Evolutionary conservation across 2,888 invertebrate species (phyloP), one percentile per base, ranked within the genome.

Genomic region (Coelinius sp.): DNA sequence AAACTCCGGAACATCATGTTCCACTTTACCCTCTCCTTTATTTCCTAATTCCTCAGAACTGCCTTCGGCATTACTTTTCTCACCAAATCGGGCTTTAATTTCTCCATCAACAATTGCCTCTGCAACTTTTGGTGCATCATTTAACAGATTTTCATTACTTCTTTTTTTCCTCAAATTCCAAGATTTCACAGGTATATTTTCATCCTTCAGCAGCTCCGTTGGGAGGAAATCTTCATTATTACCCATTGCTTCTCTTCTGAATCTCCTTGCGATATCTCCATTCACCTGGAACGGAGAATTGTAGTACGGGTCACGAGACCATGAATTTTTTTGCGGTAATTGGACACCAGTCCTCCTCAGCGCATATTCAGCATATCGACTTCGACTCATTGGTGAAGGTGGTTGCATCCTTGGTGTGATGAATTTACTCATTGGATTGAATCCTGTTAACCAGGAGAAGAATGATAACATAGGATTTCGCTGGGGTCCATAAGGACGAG

Each of bases 31-130:
- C 8, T 76, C 73, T 3, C 81, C 77, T 49, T 81, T 68, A 86
- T 83, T n/a, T 77, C 78, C 7, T 79, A 77, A 17, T 79, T 77
- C 81, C 35, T 85, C 80, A 8, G n/a, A 38, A 22, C 6, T 22
- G 0, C 2, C 14, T 1, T 86, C 84, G n/a, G 88, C 85, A 8
- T 84, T 78, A 67, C 85, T 85, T 27, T 81, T 72, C 79, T 89
- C 81, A 83, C 79, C 75, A 68, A 83, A 82, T 72, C 83, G 75
- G 17, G 73, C 63, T 17, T 81, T 68, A 7, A 87, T 82, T 77
- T 88, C 88, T 63, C 81, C 76, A 31, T 85, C 75, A 3, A 86
- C 78, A 1, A 83, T 77, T 1, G 78, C 77, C 0, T 75, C 75
- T 6, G 78, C 75, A 46, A 85, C 70, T 41, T 70, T 74, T 0